These are phyloP conservation scores for Lasiurus borealis DNA, from an alignment of 2,113 vertebrate genomes.

Conservation along the genomic window DNA sequence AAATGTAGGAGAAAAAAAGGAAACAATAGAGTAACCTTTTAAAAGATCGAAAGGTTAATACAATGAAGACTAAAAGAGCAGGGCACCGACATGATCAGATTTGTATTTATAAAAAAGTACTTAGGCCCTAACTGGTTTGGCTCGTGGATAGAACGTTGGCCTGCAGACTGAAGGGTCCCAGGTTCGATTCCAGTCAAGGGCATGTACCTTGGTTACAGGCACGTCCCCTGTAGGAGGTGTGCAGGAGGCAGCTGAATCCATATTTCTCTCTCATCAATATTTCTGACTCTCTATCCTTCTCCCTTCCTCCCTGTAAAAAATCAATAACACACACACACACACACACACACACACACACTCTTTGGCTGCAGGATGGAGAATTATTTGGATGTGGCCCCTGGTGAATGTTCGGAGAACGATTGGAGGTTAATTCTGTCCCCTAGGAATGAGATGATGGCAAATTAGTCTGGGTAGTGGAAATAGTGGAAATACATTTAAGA, in stretches of 20 bases:
- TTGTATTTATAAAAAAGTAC: background rate
- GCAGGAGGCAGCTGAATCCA: no score
- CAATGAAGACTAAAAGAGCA: background rate
- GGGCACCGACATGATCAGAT: background rate
- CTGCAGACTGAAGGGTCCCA: no score
- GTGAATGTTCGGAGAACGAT: background rate
- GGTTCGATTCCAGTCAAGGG: no score
- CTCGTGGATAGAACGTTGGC: no score
- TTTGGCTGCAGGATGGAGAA: background rate
- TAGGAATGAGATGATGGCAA: background rate
- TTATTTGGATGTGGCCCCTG: background rate
- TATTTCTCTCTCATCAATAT: no score
- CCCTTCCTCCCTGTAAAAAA: no score
- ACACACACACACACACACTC: no score
- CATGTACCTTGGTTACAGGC: no score
- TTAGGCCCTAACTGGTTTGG: background rate
- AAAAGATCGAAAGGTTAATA: background rate
- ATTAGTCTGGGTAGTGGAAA: background rate
- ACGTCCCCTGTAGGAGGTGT: no score
- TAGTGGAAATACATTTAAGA: background rate
- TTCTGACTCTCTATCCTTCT: no score
- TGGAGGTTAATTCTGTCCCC: background rate
- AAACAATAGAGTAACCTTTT: constrained; percentile 31
- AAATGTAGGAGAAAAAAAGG: background rate
- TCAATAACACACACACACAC: no score